Evolutionary conservation across 2,797 vertebrate species (phyloP), one percentile per base, ranked within the genome.

Genomic region (Holocentrus rufus): DNA sequence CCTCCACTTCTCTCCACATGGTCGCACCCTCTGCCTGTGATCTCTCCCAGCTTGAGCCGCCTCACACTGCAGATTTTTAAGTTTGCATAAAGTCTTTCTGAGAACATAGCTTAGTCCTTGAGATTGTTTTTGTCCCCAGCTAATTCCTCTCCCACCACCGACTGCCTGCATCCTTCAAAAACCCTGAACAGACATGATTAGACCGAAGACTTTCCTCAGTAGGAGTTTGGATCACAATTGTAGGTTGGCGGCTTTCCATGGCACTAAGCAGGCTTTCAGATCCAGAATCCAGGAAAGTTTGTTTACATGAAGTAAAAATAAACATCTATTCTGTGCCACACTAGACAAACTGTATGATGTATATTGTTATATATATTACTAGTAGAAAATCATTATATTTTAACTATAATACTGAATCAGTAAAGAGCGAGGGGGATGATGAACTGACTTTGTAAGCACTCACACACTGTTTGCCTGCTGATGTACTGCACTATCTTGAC

Each of bases 1-100:
- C 57, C 55, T 74, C 58, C 65, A 70, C 72, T 74, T 55, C 70
- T 65, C 75, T 68, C 76, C 78, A 74, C 81, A 72, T 54, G 75
- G 72, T 65, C 68, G 57, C 70, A 64, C 61, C 67, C 80, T 55
- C 11, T 57, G 42, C 18, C 22, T 27, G 23, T 34, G 18, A 39
- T 54, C 62, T 44, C 53, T 44, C 23, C 27, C 27, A 55, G 39
- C 23, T 42, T 59, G 46, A 76, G 64, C 27, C 65, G 47, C 60
- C 68, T 30, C 65, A 74, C 42, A 18, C 20, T 0, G 72, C 22
- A 44, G 11, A 59, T 68, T 68, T 36, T 39, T 10, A 39, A 7
- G 36, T 58, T 59, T 36, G 62, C 60, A 73, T 59, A 13, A 65
- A 73, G 72, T 73, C 54, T 58, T 67, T 54, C 22, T 63, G 5